phyloP scores from a whole-genome alignment of 2,888 invertebrate species.

The Cerastis leucographa region DNA sequence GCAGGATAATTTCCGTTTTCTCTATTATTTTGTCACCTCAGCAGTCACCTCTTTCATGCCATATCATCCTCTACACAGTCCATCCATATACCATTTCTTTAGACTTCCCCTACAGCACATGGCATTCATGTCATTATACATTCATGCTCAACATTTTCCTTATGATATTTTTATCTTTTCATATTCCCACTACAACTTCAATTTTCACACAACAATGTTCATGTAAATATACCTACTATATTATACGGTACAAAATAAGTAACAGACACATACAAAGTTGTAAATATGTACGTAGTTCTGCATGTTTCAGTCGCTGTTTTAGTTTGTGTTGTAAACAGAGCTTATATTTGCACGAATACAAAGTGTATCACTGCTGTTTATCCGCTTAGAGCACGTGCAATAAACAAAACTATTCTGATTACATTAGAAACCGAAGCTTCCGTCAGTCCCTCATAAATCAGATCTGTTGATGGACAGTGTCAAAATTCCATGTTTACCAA shows the following conservation, averaged over 20 bases:
- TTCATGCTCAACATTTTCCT: background rate
- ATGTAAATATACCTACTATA: background rate
- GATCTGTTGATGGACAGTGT: conserved; percentile 16
- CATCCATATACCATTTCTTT: background rate
- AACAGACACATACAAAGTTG: conserved; percentile 4
- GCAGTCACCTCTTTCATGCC: background rate
- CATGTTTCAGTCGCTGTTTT: conserved; percentile 26
- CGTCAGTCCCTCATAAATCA: conserved; percentile 19
- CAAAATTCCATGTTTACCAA: background rate
- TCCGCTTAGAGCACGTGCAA: conserved; percentile 31
- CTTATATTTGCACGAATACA: conserved; percentile 36
- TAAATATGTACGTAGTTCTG: background rate
- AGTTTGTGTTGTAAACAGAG: conserved; percentile 52
- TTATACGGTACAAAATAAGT: background rate
- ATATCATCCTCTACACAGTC: background rate
- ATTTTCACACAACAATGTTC: background rate
- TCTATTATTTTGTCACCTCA: background rate
- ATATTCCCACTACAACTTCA: background rate
- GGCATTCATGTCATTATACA: background rate
- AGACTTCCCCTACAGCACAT: background rate
- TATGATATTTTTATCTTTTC: background rate
- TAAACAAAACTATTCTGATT: conserved; percentile 36
- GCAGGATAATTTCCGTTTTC: background rate
- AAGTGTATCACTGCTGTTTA: conserved; percentile 38
- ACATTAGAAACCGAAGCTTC: conserved; percentile 22